Conservation (phyloP, 2,113 vertebrate species). For the Hemichromis elongatus region DNA sequence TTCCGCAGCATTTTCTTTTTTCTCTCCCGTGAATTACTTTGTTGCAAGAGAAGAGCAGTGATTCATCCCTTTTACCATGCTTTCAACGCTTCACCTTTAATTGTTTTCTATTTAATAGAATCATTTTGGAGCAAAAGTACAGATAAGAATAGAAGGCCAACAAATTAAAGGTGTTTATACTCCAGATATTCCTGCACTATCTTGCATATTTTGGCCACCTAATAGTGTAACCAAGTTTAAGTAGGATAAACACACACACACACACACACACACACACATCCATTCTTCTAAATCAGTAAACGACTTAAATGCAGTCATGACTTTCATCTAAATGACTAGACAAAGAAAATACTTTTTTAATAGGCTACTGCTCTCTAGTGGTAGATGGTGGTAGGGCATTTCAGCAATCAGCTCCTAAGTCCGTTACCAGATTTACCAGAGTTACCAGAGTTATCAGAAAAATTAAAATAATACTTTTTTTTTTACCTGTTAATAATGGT, state of each 20-base stretch:
- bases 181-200: neutral
- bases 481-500: neutral
- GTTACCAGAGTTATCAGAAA: neutral
- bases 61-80: neutral
- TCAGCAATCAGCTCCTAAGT: neutral
- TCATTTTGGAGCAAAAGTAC: neutral
- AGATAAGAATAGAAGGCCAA: neutral
- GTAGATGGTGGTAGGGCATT: conserved; percentile 5
- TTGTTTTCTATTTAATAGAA: neutral
- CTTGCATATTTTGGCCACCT: neutral
- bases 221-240: neutral
- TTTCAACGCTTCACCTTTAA: neutral
- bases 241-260: neutral
- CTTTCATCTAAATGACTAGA: neutral
- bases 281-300: neutral
- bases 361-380: conserved; percentile 52
- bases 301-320: neutral
- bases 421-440: neutral
- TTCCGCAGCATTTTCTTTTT: neutral
- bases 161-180: neutral
- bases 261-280: neutral
- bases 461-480: neutral
- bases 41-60: neutral
- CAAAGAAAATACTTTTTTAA: neutral
- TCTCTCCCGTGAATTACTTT: neutral